A percentile compares a stretch with the other conserved stretches of the same genome.
Conservation (phyloP, 2,113 vertebrate species). For the Serinus canaria region DNA sequence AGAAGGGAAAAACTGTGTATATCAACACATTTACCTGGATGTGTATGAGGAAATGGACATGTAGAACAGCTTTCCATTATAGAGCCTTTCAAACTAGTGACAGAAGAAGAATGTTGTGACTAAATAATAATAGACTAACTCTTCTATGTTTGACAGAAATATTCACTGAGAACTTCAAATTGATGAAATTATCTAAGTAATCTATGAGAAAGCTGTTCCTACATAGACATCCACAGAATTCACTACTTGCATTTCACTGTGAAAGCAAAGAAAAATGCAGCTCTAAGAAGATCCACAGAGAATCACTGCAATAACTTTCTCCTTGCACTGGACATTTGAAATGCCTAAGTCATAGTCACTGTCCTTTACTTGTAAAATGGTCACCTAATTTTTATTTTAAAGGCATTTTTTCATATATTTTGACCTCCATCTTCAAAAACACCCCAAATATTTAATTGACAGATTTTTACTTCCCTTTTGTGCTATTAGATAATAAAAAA, state of each 20-base stretch:
- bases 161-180: not conserved
- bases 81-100: not conserved
- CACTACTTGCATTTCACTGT: not conserved
- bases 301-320: not conserved
- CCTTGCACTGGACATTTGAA: not conserved
- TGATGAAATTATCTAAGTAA: not conserved
- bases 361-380: not conserved
- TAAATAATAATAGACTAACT: not conserved
- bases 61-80: not conserved
- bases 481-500: too few relatives aligned
- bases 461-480: not conserved
- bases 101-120: not conserved
- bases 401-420: not conserved
- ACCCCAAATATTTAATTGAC: not conserved
- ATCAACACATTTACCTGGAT: not conserved
- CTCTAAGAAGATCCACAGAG: not conserved
- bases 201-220: not conserved
- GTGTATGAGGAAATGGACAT: not conserved
- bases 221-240: not conserved
- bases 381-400: not conserved
- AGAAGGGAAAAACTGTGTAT: not conserved
- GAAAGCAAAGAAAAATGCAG: not conserved
- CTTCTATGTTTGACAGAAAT: not conserved
- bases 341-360: not conserved
- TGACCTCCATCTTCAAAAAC: not conserved